Evolutionary conservation across 2,113 vertebrate genomes (phyloP), one percentile per base, ranked within the genome.

Genomic region (Delphinapterus leucas): DNA sequence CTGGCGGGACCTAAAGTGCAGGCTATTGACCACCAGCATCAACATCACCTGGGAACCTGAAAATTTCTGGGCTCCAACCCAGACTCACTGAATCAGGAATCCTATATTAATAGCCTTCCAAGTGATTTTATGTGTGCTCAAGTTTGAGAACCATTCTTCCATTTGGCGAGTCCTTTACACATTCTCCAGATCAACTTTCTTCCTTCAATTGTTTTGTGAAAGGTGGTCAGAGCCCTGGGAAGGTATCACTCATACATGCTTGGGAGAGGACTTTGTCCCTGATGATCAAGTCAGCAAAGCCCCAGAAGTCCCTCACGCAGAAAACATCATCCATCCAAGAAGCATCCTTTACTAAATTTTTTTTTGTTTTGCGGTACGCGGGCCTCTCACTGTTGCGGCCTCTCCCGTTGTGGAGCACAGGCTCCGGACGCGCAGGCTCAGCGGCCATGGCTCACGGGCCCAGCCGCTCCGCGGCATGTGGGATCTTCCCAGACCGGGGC

Each of bases 111-210:
- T 2, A 84, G 81, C 4, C 44, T 88, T 84, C 71, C 4, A 25
- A 6, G 18, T 33, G 31, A 53, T 23, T 82, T 82, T 53, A 44
- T 20, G 11, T 49, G 5, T 23, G 68, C 41, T 79, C n/a, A 83
- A 14, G 55, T 83, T 73, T 83, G 79, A 91, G 58, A 65, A 77
- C 36, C 58, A 28, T 55, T 68, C 85, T 82, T 92, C 20, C 41
- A 33, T 38, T 85, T 47, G 33, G 28, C 0, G 1, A 70, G 20
- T 61, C 55, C n/a, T 65, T 74, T 63, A 70, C 80, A 12, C 11
- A 44, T 33, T 44, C 71, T 93, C 21, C 23, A 3, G 28, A 41
- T 58, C 81, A 73, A 47, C 55, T 73, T 92, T 89, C 85, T 92
- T 67, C 17, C 77, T 47, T 80, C 4, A 7, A 0, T 17, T 53